Conservation (phyloP, 2,113 vertebrate genomes). For the Poeciliopsis turrubarensis region DNA sequence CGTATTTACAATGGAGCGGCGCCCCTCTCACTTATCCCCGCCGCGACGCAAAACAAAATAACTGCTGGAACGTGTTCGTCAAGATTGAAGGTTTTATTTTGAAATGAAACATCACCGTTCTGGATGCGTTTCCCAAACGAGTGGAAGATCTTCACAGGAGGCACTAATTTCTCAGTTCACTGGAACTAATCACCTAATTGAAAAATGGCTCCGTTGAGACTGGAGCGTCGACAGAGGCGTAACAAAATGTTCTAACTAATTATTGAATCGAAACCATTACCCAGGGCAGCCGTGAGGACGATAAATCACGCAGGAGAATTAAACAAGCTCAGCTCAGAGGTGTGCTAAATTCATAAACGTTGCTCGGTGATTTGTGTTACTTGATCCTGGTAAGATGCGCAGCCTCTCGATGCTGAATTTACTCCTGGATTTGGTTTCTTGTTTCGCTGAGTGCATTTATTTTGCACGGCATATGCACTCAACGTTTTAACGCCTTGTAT, state of each 20-base stretch:
- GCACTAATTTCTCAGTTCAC: constrained; percentile 46
- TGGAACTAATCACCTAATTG: constrained; percentile 70
- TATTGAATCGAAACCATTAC: constrained; percentile 58
- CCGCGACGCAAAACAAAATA: constrained; percentile 32
- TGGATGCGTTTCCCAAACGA: constrained; percentile 28
- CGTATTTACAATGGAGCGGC: constrained; percentile 61
- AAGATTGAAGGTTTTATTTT: constrained; percentile 37
- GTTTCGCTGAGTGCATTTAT: neutral
- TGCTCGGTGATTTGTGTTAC: constrained; percentile 50
- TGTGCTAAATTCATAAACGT: constrained; percentile 54
- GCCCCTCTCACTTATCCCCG: constrained; percentile 16
- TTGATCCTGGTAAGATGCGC: constrained; percentile 20
- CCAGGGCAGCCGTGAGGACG: constrained; percentile 40
- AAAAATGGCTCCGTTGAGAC: constrained; percentile 53
- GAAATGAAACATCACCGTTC: constrained; percentile 24
- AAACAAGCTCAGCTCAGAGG: constrained; percentile 40
- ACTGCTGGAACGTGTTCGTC: constrained; percentile 34
- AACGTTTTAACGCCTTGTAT: constrained; percentile 1
- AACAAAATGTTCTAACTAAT: constrained; percentile 53
- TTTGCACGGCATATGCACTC: neutral
- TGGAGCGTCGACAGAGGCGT: constrained; percentile 38
- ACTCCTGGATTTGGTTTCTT: constrained; percentile 33
- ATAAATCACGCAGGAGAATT: constrained; percentile 55
- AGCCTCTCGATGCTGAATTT: constrained; percentile 10
- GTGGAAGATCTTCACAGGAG: constrained; percentile 24